Evolutionary conservation across 2,113 vertebrate genomes (phyloP).

Genomic region (Pollimyrus isidori): DNA sequence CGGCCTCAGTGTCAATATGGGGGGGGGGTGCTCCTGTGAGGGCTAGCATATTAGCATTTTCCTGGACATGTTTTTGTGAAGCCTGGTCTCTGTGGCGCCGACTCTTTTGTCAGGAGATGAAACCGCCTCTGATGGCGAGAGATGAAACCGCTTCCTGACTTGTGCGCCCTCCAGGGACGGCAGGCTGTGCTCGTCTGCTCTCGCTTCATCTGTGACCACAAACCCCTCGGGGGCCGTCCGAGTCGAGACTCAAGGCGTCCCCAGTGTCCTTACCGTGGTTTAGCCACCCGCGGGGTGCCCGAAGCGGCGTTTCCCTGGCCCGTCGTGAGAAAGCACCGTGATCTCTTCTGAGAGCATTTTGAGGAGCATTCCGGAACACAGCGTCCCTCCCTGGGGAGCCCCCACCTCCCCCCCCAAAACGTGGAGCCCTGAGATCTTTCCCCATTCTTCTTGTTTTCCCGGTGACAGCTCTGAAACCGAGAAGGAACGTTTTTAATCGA

Average conservation of each 20-base stretch:
- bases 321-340: background rate
- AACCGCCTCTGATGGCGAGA: background rate
- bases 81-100: background rate
- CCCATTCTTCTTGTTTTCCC: background rate
- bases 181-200: no score
- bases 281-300: background rate
- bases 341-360: background rate
- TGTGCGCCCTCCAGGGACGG: background rate
- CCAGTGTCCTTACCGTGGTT: background rate
- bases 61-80: background rate
- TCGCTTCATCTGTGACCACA: background rate
- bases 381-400: background rate
- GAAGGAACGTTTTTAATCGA: background rate
- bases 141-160: constrained; percentile 7
- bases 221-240: background rate
- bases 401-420: background rate
- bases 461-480: background rate
- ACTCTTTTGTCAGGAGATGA: background rate
- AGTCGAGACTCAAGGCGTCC: background rate
- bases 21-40: background rate
- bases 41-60: background rate
- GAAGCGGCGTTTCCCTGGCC: no score
- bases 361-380: background rate
- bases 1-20: background rate
- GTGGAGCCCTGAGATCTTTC: background rate